A percentile compares a stretch with the other conserved stretches of the same genome.
phyloP scores from a whole-genome alignment of 2,888 invertebrate species.

The Autographa pulchrina region DNA sequence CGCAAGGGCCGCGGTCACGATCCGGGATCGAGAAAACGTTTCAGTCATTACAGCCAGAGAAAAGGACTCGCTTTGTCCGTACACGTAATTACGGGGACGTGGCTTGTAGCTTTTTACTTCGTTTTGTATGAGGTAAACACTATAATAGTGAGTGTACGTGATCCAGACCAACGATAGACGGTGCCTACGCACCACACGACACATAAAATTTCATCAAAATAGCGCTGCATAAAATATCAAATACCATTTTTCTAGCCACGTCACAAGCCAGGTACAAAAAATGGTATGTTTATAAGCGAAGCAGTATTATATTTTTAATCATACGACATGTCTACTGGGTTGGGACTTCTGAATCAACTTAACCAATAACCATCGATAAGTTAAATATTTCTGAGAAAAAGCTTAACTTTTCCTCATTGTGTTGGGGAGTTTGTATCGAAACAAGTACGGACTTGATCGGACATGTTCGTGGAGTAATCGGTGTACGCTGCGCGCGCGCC shows the following conservation, averaged over 20 bases:
- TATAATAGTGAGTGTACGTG: conserved; percentile 43
- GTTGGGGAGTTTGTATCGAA: conserved; percentile 38
- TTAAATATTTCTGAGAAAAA: conserved; percentile 31
- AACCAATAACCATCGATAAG: conserved; percentile 8
- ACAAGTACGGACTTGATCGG: conserved; percentile 82
- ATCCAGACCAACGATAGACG: conserved; percentile 64
- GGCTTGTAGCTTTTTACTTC: conserved; percentile 40
- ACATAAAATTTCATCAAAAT: conserved; percentile 55
- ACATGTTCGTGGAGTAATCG: conserved; percentile 65
- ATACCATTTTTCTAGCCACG: conserved; percentile 14
- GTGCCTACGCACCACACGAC: conserved; percentile 61
- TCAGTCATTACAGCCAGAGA: conserved; percentile 72
- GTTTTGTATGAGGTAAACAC: conserved; percentile 50
- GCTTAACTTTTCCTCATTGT: conserved; percentile 22
- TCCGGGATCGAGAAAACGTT: conserved; percentile 68
- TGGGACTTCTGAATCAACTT: conserved; percentile 1
- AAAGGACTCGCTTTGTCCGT: conserved; percentile 62
- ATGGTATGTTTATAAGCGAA: not conserved
- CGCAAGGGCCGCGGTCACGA: conserved; percentile 70
- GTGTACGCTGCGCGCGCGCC: conserved; percentile 73
- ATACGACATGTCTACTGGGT: not conserved
- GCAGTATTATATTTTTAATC: not conserved
- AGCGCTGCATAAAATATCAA: conserved; percentile 19
- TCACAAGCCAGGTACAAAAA: not conserved
- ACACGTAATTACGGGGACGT: conserved; percentile 63